These are phyloP conservation scores for Sapajus apella DNA, from an alignment of 2,113 vertebrate genomes.

Conservation along the genomic window DNA sequence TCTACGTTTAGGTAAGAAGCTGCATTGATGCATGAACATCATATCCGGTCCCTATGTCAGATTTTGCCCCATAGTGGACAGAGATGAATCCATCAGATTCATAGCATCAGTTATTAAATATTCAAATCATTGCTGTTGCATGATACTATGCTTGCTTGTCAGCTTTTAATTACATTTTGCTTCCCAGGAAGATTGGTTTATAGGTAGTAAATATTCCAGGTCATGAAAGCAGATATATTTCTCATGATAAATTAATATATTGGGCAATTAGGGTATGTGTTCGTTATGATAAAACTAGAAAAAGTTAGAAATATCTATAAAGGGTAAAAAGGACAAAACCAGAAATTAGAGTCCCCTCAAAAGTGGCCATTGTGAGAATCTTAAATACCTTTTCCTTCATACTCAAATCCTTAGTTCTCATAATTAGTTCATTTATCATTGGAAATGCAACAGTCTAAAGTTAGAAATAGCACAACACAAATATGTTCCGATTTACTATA, in stretches of 20 bases:
- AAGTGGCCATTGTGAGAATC: background rate
- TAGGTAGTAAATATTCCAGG: background rate
- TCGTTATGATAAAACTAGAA: background rate
- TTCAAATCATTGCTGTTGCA: background rate
- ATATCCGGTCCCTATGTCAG: background rate
- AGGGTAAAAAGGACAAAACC: background rate
- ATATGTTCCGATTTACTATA: background rate
- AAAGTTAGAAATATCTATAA: background rate
- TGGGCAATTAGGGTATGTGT: background rate
- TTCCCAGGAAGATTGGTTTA: background rate
- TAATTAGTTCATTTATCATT: background rate
- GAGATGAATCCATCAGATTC: background rate
- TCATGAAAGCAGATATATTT: background rate
- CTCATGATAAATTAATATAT: background rate
- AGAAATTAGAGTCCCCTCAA: background rate
- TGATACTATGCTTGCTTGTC: background rate
- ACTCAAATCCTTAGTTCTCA: background rate
- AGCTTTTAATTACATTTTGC: conserved; percentile 16
- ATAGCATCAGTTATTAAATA: background rate
- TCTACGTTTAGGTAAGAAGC: background rate
- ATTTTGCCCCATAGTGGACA: background rate
- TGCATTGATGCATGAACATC: background rate
- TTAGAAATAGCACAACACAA: background rate
- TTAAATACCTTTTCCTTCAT: background rate
- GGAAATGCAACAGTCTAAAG: background rate